Conservation (phyloP, 2,113 vertebrate species). For the Syrmaticus mikado region DNA sequence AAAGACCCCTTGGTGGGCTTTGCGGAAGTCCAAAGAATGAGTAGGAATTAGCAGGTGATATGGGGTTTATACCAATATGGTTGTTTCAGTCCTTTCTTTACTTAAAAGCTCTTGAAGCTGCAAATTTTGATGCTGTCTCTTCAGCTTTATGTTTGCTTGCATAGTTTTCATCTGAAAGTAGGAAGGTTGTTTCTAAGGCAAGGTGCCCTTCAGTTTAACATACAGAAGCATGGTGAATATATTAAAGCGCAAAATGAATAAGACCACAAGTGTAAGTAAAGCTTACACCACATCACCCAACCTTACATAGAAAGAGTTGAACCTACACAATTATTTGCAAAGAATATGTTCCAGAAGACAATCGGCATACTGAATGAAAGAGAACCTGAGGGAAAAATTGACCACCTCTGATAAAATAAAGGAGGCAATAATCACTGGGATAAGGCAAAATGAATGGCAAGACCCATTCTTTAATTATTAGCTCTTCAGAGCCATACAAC, state of each 20-base stretch:
- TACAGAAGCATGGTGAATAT: slow-evolving; percentile 1
- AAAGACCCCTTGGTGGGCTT: not conserved
- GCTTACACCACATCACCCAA: not conserved
- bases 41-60: not conserved
- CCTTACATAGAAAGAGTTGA: not conserved
- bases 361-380: not conserved
- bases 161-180: not conserved
- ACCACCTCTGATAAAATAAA: slow-evolving; percentile 20
- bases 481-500: not conserved
- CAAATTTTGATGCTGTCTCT: slow-evolving; percentile 1
- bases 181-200: not conserved
- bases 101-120: slow-evolving; percentile 15
- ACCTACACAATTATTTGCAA: not conserved
- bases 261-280: not conserved
- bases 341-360: not conserved
- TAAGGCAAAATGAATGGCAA: slow-evolving; percentile 6
- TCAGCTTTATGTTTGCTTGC: slow-evolving; percentile 10
- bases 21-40: not conserved
- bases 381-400: not conserved
- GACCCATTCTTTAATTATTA: not conserved
- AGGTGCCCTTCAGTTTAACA: slow-evolving; percentile 60
- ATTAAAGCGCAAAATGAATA: not conserved
- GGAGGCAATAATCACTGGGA: not conserved
- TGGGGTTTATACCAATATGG: not conserved
- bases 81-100: not conserved